Evolutionary conservation across 2,888 invertebrate species (phyloP), one percentile per base, ranked within the genome.

Genomic region (Poecilobothrus nobilitatus): DNA sequence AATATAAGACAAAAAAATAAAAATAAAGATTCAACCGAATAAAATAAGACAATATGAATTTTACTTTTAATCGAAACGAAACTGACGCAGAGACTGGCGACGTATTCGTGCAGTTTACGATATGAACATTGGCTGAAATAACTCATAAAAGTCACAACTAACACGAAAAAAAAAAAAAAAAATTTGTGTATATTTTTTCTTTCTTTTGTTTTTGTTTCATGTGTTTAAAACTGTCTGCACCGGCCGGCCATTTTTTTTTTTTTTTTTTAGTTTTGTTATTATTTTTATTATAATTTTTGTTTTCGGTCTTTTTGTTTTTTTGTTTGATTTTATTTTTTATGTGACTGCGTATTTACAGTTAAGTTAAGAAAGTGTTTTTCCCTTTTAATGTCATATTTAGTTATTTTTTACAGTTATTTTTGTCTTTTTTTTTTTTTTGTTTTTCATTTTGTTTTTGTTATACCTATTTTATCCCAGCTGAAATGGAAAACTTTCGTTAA

Each of bases 401-500:
- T 53, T 53, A 18, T 53, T 53, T 37, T 18, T 53, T n/a, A 9
- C 53, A 53, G 53, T n/a, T 53, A 12, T 37, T 37, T 37, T 34
- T 34, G 34, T 34, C 34, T 34, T 5, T 34, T 34, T 44, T 44
- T 44, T 44, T 44, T 8, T 34, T 44, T 44, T 44, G 10, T 3
- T 44, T 44, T 44, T 44, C n/a, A 44, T 6, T 44, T 44, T 44
- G 2, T 44, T 53, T n/a, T 53, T 53, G 53, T n/a, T 18, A 18
- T 53, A 53, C 15, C 7, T 41, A 41, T 41, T 41, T 27, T 27
- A 12, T 53, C 53, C 53, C 53, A 53, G 53, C 53, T 53, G 53
- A 53, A 53, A n/a, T 53, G 53, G 15, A 53, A 53, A 53, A 53
- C 15, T 53, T 53, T 53, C 53, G 53, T 53, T 53, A 53, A 53